Conservation (phyloP, 2,113 vertebrate genomes). For the Pelobates fuscus region DNA sequence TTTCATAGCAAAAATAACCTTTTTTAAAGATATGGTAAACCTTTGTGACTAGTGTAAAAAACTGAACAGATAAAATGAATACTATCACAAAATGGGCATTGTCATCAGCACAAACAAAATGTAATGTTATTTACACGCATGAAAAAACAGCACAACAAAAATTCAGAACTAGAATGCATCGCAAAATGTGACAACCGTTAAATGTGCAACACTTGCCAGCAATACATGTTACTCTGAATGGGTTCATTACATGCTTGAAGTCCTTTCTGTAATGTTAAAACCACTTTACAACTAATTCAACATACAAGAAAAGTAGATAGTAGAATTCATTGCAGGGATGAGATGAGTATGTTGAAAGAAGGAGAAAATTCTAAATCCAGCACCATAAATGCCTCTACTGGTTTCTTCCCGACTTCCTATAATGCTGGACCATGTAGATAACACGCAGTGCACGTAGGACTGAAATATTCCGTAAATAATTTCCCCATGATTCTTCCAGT, state of each 20-base stretch:
- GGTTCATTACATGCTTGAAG: conserved; percentile 31
- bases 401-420: neutral
- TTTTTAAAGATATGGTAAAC: too few relatives aligned
- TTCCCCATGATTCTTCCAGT: too few relatives aligned
- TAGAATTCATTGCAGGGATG: conserved; percentile 20
- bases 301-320: conserved; percentile 16
- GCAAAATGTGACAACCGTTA: neutral
- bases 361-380: neutral
- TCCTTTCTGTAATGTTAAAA: conserved; percentile 20
- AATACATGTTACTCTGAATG: conserved; percentile 13
- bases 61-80: too few relatives aligned
- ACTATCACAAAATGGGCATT: too few relatives aligned
- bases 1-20: too few relatives aligned
- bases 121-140: neutral
- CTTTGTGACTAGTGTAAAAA: too few relatives aligned
- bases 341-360: neutral
- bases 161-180: neutral
- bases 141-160: neutral
- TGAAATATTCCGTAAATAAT: too few relatives aligned
- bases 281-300: conserved; percentile 18
- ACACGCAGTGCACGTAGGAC: neutral
- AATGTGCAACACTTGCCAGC: neutral
- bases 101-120: neutral
- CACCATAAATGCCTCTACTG: neutral
- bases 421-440: neutral